A percentile compares a stretch with the other conserved stretches of the same genome.
These are phyloP conservation scores for Eristalis pertinax DNA, from an alignment of 2,888 invertebrate genomes.

Conservation along the genomic window DNA sequence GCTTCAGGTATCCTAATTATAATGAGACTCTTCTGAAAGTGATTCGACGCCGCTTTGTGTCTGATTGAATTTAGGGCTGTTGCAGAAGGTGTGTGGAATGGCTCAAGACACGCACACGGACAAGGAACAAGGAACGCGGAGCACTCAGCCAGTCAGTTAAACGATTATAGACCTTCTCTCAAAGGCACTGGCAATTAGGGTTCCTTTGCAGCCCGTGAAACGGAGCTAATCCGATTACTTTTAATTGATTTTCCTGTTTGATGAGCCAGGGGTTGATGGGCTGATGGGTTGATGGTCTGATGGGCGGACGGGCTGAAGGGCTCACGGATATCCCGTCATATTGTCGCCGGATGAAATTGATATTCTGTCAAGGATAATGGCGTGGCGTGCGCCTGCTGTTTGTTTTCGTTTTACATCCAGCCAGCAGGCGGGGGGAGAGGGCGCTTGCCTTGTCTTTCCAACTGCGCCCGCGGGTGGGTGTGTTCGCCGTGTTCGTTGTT, in stretches of 20 bases:
- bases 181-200: slow-evolving; percentile 46
- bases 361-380: slow-evolving; percentile 58
- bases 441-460: background rate
- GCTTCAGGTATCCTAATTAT: slow-evolving; percentile 46
- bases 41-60: background rate
- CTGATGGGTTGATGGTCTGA: slow-evolving; percentile 22
- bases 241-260: slow-evolving; percentile 67
- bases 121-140: background rate
- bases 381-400: slow-evolving; percentile 44
- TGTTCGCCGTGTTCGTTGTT: slow-evolving; percentile 1
- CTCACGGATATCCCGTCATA: slow-evolving; percentile 48
- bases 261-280: slow-evolving; percentile 15
- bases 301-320: slow-evolving; percentile 8
- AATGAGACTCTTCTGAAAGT: slow-evolving; percentile 19
- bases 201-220: slow-evolving; percentile 40
- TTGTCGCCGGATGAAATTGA: slow-evolving; percentile 64
- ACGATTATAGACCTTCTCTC: background rate
- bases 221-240: slow-evolving; percentile 67
- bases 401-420: slow-evolving; percentile 31
- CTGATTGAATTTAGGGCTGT: slow-evolving; percentile 24
- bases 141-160: slow-evolving; percentile 8
- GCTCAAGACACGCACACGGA: background rate
- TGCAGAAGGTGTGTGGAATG: no score
- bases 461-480: background rate
- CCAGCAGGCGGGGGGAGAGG: background rate